Base-by-base conservation (phyloP, 1,140 invertebrate species). In the Aleiodes sp. region DNA sequence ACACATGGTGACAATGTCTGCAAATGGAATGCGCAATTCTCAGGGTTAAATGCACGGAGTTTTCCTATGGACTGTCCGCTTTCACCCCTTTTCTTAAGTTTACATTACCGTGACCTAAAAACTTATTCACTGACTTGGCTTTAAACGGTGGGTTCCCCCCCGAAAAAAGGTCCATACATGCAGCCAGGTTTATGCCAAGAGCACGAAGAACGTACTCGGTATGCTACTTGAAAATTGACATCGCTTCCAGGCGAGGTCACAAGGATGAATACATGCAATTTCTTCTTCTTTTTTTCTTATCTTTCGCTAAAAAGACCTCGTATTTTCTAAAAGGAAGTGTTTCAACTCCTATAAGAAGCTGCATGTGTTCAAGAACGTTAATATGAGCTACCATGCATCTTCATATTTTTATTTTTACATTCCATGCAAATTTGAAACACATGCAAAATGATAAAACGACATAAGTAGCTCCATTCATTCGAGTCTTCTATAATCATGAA, bases 221-320 rank as follows among this genome's bases (percentile, higher is more conserved):
- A 10, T 21, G 19, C 46, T 24, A 24, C 46, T 52, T 52, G 46
- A 52, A 52, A 52, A 52, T 52, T 52, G 46, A 52, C 46, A 52
- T 52, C 19, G 46, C 46, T 52, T 10, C 46, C 46, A 52, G 21
- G 46, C 46, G 46, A 52, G 46, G 46, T 52, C 46, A 52, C 26
- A 21, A 24, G 46, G 46, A 52, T 52, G 46, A 52, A 52, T 52
- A 24, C 46, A 24, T 24, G 21, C 46, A 21, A 52, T 52, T 35
- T 35, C 10, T 35, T 35, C 10, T 35, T 35, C 10, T 35, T 35
- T 35, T 52, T 52, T 52, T 46, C 24, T 52, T 52, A 24, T 19
- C 16, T 24, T n/a, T 41, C 3, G 19, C 26, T 24, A 16, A 52
- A 16, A 52, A 24, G 46, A 52, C 7, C 46, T 21, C 46, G 21